These are phyloP conservation scores for Ypsolopha sequella DNA, from an alignment of 2,888 invertebrate species.

Conservation along the genomic window DNA sequence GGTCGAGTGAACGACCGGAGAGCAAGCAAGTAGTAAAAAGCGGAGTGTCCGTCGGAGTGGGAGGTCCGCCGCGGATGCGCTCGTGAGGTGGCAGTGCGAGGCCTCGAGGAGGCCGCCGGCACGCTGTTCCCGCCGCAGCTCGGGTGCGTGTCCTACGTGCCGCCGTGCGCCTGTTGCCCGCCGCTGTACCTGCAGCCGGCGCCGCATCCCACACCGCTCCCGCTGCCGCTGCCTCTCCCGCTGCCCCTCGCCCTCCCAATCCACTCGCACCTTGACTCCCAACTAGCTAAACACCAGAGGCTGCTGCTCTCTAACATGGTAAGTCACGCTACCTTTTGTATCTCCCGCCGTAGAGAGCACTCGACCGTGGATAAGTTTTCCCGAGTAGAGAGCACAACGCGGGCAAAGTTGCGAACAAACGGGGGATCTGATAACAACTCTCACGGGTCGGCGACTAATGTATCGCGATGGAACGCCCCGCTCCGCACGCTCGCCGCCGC, in stretches of 20 bases:
- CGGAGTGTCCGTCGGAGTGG: constrained; percentile 50
- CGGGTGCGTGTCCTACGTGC: constrained; percentile 68
- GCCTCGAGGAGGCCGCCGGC: constrained; percentile 69
- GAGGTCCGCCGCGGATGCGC: constrained; percentile 63
- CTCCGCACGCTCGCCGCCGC: constrained; percentile 13
- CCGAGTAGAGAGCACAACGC: constrained; percentile 27
- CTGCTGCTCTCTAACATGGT: constrained; percentile 71
- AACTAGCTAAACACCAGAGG: constrained; percentile 64
- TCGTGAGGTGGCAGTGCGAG: constrained; percentile 55
- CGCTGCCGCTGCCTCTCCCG: constrained; percentile 57
- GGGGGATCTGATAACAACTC: constrained; percentile 45
- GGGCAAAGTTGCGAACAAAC: constrained; percentile 39
- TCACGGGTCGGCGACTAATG: constrained; percentile 34
- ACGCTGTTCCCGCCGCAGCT: constrained; percentile 71
- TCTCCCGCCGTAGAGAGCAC: constrained; percentile 17
- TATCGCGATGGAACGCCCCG: constrained; percentile 32
- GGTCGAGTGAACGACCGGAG: constrained; percentile 16
- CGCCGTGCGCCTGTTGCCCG: constrained; percentile 65
- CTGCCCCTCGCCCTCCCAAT: constrained; percentile 59
- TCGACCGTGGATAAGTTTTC: constrained; percentile 31
- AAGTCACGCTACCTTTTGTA: constrained; percentile 24
- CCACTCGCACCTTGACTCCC: constrained; percentile 56
- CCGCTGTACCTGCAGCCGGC: constrained; percentile 60
- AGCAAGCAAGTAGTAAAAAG: constrained; percentile 31
- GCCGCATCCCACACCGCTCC: constrained; percentile 52